These are phyloP conservation scores for Drosophila setifemur DNA, from an alignment of 1,140 invertebrate genomes.

Conservation along the genomic window DNA sequence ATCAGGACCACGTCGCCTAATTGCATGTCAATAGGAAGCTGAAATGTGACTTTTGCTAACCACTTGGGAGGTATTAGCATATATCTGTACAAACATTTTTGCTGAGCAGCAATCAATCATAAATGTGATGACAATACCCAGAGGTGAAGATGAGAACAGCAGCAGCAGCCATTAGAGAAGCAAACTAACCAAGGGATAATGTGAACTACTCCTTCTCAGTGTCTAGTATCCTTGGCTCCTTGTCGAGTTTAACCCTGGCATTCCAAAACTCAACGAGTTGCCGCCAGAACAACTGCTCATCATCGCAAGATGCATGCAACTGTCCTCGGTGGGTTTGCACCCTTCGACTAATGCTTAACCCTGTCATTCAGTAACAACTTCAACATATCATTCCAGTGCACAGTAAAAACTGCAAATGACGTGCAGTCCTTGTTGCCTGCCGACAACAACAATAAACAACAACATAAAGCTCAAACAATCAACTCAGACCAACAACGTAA, in stretches of 20 bases:
- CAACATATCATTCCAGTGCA: background rate
- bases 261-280: background rate
- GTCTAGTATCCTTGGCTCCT: conserved; percentile 9
- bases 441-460: conserved; percentile 37
- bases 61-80: conserved; percentile 1
- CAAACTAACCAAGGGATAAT: background rate
- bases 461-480: conserved; percentile 2
- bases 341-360: background rate
- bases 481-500: background rate
- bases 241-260: background rate
- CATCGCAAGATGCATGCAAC: background rate
- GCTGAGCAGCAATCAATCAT: conserved; percentile 24
- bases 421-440: conserved; percentile 47
- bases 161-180: conserved; percentile 9
- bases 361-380: conserved; percentile 29
- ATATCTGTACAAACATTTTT: background rate
- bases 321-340: conserved; percentile 1
- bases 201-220: conserved; percentile 2
- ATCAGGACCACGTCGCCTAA: conserved; percentile 10
- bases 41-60: conserved; percentile 1
- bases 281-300: background rate
- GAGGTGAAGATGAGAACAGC: background rate
- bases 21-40: conserved; percentile 23
- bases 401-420: conserved; percentile 46
- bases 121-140: background rate